Evolutionary conservation across 2,888 invertebrate genomes (phyloP), one percentile per base, ranked within the genome.

Genomic region (Lamellibrachia columna): DNA sequence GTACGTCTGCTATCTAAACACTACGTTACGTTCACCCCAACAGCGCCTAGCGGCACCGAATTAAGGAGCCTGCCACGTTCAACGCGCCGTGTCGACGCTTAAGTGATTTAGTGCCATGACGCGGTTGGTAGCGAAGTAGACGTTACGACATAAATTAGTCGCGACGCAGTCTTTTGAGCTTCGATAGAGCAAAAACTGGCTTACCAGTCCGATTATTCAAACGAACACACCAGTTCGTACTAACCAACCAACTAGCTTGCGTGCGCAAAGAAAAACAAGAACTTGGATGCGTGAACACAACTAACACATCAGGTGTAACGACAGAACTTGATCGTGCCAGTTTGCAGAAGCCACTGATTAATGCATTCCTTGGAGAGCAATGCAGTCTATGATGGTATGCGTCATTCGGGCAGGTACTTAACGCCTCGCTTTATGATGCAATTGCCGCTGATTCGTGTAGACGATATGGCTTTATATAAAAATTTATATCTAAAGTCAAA

Each of bases 361-460:
- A 75, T 75, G 75, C 75, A 22, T 75, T n/a, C 75, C 75, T 15
- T 75, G 75, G 75, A 75, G 75, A 75, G 75, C n/a, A n/a, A 6
- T 22, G 75, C n/a, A 75, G 75, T 15, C 22, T 75, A 2, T 75
- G 15, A 15, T 6, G 22, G 22, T n/a, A 75, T 75, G 75, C 75
- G 75, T 15, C n/a, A 75, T 75, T 75, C 75, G 75, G 75, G 75
- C 75, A 22, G 22, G 75, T 75, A 22, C n/a, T 75, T 75, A 75
- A 6, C 75, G 75, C 75, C 75, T 75, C 75, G 75, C 75, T 75
- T 75, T 75, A 75, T 75, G 75, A 75, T 75, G 75, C n/a, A 75
- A 75, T 75, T 11, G 75, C 75, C 75, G 75, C 75, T 22, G 75
- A 75, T 4, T 75, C 75, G 6, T 22, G 22, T 75, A 75, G 1